These are phyloP conservation scores for Zaprionus kolodkinae DNA, from an alignment of 1,140 invertebrate species.

Conservation along the genomic window DNA sequence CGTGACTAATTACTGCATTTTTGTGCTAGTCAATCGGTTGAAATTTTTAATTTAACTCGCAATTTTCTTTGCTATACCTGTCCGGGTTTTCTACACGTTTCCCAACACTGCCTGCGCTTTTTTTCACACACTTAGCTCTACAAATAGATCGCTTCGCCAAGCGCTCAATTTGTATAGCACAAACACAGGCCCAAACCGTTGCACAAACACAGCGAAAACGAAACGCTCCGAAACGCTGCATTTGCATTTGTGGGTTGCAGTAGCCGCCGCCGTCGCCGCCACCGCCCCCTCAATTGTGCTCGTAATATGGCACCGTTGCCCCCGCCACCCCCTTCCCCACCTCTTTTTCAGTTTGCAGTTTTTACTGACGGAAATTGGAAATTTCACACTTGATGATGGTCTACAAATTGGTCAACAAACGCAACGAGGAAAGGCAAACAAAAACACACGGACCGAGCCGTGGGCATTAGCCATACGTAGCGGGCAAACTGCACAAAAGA, in stretches of 20 bases:
- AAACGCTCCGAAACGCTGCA: constrained; percentile 54
- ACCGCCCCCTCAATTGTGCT: background rate
- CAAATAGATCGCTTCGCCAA: constrained; percentile 62
- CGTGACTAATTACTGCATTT: constrained; percentile 39
- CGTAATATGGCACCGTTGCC: background rate
- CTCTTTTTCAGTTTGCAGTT: background rate
- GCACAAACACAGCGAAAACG: constrained; percentile 52
- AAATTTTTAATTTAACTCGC: background rate
- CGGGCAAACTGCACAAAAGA: constrained; percentile 65
- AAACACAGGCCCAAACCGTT: constrained; percentile 53
- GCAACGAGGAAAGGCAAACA: constrained; percentile 54
- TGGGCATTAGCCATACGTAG: constrained; percentile 36
- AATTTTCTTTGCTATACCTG: background rate
- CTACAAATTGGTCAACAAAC: constrained; percentile 78
- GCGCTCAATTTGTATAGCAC: constrained; percentile 54
- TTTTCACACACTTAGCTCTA: constrained; percentile 41
- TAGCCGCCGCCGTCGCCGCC: too few species aligned
- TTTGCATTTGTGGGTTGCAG: constrained; percentile 43
- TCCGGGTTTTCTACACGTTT: background rate
- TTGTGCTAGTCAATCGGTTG: background rate
- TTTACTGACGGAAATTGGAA: constrained; percentile 69
- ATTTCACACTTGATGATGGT: constrained; percentile 81
- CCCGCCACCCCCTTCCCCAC: too few species aligned
- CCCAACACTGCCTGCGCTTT: background rate
- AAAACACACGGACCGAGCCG: constrained; percentile 58